Conservation (phyloP, 2,797 vertebrate genomes). For the Platyrinchus mystaceus region DNA sequence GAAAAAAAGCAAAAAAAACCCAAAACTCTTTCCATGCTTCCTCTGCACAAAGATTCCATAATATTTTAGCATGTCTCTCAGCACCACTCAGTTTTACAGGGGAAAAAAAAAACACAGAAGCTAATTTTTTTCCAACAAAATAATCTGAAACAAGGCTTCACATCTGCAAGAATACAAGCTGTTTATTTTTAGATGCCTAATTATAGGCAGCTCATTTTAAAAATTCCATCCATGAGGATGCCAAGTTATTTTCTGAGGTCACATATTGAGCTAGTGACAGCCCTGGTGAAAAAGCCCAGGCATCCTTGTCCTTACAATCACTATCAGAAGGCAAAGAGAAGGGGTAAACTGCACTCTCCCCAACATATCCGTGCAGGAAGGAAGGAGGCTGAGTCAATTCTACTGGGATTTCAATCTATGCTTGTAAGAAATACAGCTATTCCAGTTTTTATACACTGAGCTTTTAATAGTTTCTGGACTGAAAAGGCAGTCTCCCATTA, state of each 20-base stretch:
- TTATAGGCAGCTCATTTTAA: conserved; percentile 8
- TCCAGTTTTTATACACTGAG: not conserved
- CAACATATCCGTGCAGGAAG: not conserved
- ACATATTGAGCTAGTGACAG: not conserved
- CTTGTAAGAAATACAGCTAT: conserved; percentile 8
- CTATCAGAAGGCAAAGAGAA: conserved; percentile 12
- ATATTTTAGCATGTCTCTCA: not conserved
- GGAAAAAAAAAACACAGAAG: not conserved
- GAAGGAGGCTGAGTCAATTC: conserved; percentile 12
- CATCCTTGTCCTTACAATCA: not conserved
- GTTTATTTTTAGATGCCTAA: conserved; percentile 42
- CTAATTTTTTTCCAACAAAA: not conserved
- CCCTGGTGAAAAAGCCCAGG: conserved; percentile 24
- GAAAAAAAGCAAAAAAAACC: not conserved
- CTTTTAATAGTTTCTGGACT: not conserved
- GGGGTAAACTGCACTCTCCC: not conserved
- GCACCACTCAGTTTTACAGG: not conserved
- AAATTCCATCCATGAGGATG: not conserved
- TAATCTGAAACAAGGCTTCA: not conserved
- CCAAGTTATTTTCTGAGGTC: conserved; percentile 1
- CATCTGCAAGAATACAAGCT: not conserved
- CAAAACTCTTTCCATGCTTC: not conserved
- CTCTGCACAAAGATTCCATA: not conserved
- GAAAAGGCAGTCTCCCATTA: not conserved
- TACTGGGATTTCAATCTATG: not conserved